These are phyloP conservation scores for Paracanthobrama guichenoti DNA, from an alignment of 2,113 vertebrate species.

Conservation along the genomic window DNA sequence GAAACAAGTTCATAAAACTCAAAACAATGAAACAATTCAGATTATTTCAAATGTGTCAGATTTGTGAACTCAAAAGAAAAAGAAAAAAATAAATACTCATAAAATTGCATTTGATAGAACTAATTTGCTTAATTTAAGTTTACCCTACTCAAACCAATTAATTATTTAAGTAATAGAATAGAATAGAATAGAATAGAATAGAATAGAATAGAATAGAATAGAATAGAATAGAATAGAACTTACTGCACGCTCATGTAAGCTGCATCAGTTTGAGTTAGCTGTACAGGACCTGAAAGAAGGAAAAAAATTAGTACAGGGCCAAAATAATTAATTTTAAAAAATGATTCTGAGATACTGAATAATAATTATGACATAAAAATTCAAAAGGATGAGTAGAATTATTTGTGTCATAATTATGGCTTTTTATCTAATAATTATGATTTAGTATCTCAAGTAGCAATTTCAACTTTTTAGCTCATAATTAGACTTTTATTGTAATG, in stretches of 20 bases:
- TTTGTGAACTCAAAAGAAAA: no score
- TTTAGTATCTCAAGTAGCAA: neutral
- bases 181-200: neutral
- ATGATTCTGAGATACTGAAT: neutral
- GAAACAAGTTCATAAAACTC: no score
- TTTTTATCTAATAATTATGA: neutral
- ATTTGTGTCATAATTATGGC: neutral
- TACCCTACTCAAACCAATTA: no score
- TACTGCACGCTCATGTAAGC: constrained; percentile 35
- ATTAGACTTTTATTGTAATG: no score
- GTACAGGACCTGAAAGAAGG: constrained; percentile 43
- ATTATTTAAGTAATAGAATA: neutral
- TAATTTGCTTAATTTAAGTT: no score
- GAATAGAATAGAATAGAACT: neutral
- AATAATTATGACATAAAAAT: neutral
- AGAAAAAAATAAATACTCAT: no score
- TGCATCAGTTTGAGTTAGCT: constrained; percentile 61
- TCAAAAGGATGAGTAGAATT: neutral
- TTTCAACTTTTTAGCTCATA: no score
- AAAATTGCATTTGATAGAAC: no score
- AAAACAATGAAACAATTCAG: no score
- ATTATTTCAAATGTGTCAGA: no score
- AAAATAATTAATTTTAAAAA: neutral
- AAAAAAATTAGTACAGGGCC: neutral
- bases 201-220: neutral